phyloP scores from a whole-genome alignment of 2,888 invertebrate genomes.

The Kryphioiulus occultus region DNA sequence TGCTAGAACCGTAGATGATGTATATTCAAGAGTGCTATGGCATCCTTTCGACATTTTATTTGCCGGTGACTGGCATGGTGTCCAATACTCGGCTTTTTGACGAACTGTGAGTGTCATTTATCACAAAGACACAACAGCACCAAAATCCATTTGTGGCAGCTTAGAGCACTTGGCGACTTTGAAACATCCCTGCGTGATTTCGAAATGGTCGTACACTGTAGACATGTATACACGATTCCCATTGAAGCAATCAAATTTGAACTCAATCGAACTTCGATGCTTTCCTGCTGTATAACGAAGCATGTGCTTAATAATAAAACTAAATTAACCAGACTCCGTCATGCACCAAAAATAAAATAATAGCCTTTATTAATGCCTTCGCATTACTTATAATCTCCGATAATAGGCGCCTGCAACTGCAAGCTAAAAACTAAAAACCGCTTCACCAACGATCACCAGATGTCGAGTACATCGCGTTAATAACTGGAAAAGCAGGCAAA shows the following conservation, averaged over 20 bases:
- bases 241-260: no score
- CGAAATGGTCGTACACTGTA: background rate
- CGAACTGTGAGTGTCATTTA: background rate
- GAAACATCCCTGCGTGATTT: background rate
- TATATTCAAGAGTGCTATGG: background rate
- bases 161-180: background rate
- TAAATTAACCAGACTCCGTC: background rate
- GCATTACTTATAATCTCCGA: background rate
- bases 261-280: background rate
- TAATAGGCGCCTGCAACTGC: background rate
- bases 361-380: background rate
- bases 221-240: no score
- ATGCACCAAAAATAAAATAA: background rate
- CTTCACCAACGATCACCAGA: background rate
- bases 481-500: background rate
- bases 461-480: background rate
- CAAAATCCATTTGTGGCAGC: background rate
- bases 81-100: background rate
- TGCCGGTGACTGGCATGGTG: background rate
- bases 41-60: background rate
- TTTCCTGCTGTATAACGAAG: background rate
- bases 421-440: background rate
- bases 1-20: background rate
- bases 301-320: background rate
- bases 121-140: background rate